A percentile compares a stretch with the other conserved stretches of the same genome.
Evolutionary conservation across 2,797 vertebrate species (phyloP).

Genomic region (Pterois miles): DNA sequence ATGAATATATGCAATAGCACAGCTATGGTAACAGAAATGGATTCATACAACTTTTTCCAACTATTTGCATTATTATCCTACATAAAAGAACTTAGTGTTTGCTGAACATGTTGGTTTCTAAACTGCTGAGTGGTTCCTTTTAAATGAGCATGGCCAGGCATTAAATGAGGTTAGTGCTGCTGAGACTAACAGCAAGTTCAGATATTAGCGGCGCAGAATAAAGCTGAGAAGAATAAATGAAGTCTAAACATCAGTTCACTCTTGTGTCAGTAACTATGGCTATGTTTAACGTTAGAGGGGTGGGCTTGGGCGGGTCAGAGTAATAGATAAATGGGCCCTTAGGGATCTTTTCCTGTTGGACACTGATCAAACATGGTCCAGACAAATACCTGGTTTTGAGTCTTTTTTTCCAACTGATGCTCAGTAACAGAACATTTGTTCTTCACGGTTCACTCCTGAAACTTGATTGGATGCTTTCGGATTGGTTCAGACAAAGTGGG

Average conservation of each 20-base stretch:
- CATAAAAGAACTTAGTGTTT: not conserved
- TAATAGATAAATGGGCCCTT: not conserved
- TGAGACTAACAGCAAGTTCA: not conserved
- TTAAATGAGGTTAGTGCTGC: not conserved
- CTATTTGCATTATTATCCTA: not conserved
- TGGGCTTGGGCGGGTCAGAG: not conserved
- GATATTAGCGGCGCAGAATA: not conserved
- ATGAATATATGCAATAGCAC: not conserved
- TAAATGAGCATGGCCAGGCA: not conserved
- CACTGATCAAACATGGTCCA: too few relatives aligned
- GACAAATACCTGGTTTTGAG: too few relatives aligned
- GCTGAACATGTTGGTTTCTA: not conserved
- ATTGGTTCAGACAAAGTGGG: not conserved
- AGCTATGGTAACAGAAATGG: not conserved
- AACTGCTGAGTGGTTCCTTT: slow-evolving; percentile 3
- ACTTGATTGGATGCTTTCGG: not conserved
- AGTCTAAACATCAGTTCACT: not conserved
- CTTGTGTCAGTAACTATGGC: not conserved
- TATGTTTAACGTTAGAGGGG: not conserved
- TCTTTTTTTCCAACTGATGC: not conserved
- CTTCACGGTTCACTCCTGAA: not conserved
- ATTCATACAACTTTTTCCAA: not conserved
- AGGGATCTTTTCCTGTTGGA: too few relatives aligned
- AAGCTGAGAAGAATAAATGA: not conserved
- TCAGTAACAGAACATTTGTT: not conserved